phyloP scores from a whole-genome alignment of 2,888 invertebrate species.

The Oeneis ivallda region DNA sequence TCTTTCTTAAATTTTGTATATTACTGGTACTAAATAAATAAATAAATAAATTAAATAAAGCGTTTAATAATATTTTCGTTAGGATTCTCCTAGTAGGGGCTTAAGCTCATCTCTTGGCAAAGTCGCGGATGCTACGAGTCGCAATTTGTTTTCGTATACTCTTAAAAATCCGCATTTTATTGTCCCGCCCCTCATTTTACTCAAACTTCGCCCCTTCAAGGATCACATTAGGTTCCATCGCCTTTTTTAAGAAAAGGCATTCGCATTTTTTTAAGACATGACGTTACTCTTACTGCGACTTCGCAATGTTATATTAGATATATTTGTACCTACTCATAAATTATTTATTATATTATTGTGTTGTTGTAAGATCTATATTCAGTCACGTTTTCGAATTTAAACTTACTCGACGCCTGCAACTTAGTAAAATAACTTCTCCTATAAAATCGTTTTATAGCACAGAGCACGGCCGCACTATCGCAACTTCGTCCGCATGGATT shows the following conservation, averaged over 20 bases:
- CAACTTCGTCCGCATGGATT: too few species aligned
- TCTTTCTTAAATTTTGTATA: background rate
- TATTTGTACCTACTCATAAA: slow-evolving; percentile 8
- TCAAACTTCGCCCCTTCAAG: slow-evolving; percentile 58
- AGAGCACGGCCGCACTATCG: too few species aligned
- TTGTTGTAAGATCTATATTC: too few species aligned
- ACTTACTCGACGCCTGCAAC: too few species aligned
- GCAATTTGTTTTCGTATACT: slow-evolving; percentile 76
- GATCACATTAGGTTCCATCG: slow-evolving; percentile 37
- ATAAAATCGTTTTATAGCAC: too few species aligned
- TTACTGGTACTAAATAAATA: too few species aligned
- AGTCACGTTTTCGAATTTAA: too few species aligned
- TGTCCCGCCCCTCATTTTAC: slow-evolving; percentile 70
- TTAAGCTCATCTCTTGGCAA: slow-evolving; percentile 60
- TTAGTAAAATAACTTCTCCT: too few species aligned
- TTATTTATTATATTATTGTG: background rate
- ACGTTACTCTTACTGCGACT: background rate
- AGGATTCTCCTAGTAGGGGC: slow-evolving; percentile 53
- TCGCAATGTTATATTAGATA: background rate
- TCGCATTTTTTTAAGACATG: slow-evolving; percentile 16
- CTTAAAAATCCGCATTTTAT: slow-evolving; percentile 79
- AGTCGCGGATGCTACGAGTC: slow-evolving; percentile 61
- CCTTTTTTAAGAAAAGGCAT: too few species aligned
- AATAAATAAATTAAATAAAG: background rate
- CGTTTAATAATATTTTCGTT: background rate